Percentiles rank a stretch among this genome's conserved stretches.
phyloP scores from a whole-genome alignment of 2,888 invertebrate genomes.

The Pteria penguin region DNA sequence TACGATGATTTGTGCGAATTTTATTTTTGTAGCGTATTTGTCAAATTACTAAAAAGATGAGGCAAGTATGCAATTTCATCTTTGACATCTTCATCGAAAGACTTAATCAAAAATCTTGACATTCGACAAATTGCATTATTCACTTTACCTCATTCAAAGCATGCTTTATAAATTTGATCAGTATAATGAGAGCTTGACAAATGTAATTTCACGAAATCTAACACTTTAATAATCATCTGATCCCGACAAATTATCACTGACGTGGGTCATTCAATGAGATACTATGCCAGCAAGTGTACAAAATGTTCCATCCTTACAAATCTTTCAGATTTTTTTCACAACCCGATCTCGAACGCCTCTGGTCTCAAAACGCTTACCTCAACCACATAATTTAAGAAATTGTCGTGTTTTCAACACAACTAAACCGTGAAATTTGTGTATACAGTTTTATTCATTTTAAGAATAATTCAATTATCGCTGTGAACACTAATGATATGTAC shows the following conservation, averaged over 20 bases:
- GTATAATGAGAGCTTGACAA: neutral
- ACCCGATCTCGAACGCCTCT: neutral
- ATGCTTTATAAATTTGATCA: neutral
- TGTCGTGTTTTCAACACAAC: neutral
- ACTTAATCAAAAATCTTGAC: neutral
- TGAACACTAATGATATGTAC: neutral
- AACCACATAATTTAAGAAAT: neutral
- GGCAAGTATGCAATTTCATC: too few species aligned
- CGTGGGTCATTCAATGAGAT: neutral
- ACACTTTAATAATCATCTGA: neutral
- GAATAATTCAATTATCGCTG: neutral
- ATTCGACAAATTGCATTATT: neutral
- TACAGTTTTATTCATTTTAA: neutral
- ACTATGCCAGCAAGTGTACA: neutral
- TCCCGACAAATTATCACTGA: neutral
- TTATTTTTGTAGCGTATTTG: too few species aligned
- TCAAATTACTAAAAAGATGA: too few species aligned
- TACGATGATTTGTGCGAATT: too few species aligned
- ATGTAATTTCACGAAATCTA: neutral
- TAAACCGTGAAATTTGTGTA: neutral
- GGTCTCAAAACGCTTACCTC: neutral
- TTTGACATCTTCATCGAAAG: neutral
- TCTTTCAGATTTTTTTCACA: too few species aligned
- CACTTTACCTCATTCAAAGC: neutral
- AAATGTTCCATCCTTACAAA: too few species aligned